Evolutionary conservation across 2,797 vertebrate species (phyloP).

Genomic region (Esox masquinongy): DNA sequence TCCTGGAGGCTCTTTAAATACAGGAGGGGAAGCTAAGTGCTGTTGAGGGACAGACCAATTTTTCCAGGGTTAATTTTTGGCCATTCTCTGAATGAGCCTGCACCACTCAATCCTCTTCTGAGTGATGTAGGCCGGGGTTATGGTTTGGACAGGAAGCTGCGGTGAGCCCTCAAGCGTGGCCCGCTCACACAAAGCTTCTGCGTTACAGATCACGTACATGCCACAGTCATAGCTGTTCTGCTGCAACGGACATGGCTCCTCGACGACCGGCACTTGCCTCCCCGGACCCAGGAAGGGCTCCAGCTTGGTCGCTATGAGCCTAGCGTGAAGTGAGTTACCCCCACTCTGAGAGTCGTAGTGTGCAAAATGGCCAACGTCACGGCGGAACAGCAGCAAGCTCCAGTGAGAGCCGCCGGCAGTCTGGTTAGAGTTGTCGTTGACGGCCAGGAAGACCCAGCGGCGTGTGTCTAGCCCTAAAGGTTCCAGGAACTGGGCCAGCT

Average conservation of each 20-base stretch:
- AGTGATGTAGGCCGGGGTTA: slow-evolving; percentile 90
- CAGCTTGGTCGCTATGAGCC: slow-evolving; percentile 84
- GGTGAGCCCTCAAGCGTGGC: slow-evolving; percentile 70
- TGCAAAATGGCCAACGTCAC: slow-evolving; percentile 80
- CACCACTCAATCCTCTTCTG: slow-evolving; percentile 89
- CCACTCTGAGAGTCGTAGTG: slow-evolving; percentile 94
- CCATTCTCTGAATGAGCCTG: slow-evolving; percentile 79
- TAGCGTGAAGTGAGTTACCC: slow-evolving; percentile 86
- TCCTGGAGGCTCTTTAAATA: slow-evolving; percentile 36
- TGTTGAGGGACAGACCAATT: slow-evolving; percentile 43
- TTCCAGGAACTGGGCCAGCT: slow-evolving; percentile 88
- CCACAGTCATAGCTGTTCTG: slow-evolving; percentile 99
- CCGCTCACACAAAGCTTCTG: slow-evolving; percentile 86
- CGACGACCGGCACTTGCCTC: slow-evolving; percentile 75
- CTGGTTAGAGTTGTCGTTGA: slow-evolving; percentile 94
- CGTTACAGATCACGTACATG: slow-evolving; percentile 96
- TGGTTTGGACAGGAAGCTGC: slow-evolving; percentile 76
- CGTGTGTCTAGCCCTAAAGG: slow-evolving; percentile 83
- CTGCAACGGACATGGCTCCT: slow-evolving; percentile 90
- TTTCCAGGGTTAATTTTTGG: slow-evolving; percentile 63
- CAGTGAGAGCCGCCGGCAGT: slow-evolving; percentile 92
- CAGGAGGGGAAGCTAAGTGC: slow-evolving; percentile 7
- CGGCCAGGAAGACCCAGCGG: slow-evolving; percentile 86
- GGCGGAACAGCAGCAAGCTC: slow-evolving; percentile 91
- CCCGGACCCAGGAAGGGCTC: slow-evolving; percentile 80